Evolutionary conservation across 2,888 invertebrate genomes (phyloP).

Genomic region (Graphium colonna): DNA sequence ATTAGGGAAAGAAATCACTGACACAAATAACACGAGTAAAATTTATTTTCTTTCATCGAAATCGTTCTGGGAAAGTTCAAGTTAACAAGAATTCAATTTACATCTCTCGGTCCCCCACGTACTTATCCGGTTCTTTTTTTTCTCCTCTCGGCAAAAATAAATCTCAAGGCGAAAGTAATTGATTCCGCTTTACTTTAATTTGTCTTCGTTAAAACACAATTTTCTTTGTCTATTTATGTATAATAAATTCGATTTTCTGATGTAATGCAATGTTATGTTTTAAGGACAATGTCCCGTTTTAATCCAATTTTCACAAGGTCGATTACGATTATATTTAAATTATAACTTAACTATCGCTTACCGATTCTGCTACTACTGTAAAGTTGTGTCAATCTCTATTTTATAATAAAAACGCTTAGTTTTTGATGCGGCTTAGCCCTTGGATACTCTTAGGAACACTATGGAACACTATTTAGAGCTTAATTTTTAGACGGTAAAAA

Average conservation of each 20-base stretch:
- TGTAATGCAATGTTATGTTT: slow-evolving; percentile 1
- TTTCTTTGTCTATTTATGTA: slow-evolving; percentile 75
- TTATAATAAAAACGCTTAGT: no score
- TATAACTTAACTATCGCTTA: no score
- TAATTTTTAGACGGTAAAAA: no score
- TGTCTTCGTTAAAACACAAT: slow-evolving; percentile 79
- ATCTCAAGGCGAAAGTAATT: slow-evolving; percentile 63
- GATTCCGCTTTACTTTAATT: slow-evolving; percentile 77
- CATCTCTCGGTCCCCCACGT: slow-evolving; percentile 66
- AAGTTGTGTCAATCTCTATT: no score
- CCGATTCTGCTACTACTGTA: no score
- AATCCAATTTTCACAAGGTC: no score
- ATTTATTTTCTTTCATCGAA: slow-evolving; percentile 18
- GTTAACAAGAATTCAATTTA: slow-evolving; percentile 67
- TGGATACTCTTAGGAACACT: no score
- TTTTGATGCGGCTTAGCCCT: no score
- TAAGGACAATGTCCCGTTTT: no score
- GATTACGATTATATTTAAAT: no score
- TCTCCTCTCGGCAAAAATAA: slow-evolving; percentile 62
- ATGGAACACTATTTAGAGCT: no score
- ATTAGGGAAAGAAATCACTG: slow-evolving; percentile 10
- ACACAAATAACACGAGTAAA: slow-evolving; percentile 8
- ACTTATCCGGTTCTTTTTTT: slow-evolving; percentile 62
- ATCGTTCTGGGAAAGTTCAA: slow-evolving; percentile 24
- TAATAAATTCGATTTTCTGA: slow-evolving; percentile 62